Evolutionary conservation across 2,797 vertebrate species (phyloP).

Genomic region (Scomberomorus guttatus): DNA sequence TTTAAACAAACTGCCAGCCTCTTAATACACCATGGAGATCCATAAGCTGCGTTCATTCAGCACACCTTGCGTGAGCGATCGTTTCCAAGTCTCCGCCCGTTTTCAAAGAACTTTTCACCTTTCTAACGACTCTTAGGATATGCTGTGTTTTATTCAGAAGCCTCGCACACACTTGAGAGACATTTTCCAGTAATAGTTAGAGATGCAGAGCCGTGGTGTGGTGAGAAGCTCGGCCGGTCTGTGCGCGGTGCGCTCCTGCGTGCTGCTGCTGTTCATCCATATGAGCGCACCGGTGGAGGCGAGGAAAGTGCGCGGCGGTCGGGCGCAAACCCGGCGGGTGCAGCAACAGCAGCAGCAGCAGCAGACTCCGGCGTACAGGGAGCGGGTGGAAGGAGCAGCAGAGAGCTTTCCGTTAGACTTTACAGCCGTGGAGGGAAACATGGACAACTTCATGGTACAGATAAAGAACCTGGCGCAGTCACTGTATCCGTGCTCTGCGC

Average conservation of each 20-base stretch:
- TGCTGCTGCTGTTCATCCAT: slow-evolving; percentile 86
- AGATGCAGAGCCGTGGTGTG: slow-evolving; percentile 62
- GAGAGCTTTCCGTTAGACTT: slow-evolving; percentile 94
- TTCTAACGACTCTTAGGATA: slow-evolving; percentile 41
- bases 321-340: slow-evolving; percentile 77
- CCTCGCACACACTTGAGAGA: not conserved
- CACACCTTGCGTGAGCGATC: slow-evolving; percentile 4
- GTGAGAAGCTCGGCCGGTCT: slow-evolving; percentile 41
- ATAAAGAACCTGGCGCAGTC: slow-evolving; percentile 93
- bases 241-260: slow-evolving; percentile 66
- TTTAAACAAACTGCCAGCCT: not conserved
- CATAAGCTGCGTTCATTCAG: slow-evolving; percentile 8
- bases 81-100: slow-evolving; percentile 12
- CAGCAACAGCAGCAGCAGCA: slow-evolving; percentile 67
- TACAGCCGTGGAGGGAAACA: slow-evolving; percentile 92
- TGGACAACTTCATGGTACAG: slow-evolving; percentile 93
- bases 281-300: slow-evolving; percentile 81
- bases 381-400: slow-evolving; percentile 80
- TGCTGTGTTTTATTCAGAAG: slow-evolving; percentile 25
- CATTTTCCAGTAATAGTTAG: slow-evolving; percentile 11
- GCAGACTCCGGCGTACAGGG: slow-evolving; percentile 62
- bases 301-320: slow-evolving; percentile 78
- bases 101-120: slow-evolving; percentile 36
- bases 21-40: slow-evolving; percentile 53
- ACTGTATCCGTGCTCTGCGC: slow-evolving; percentile 91